These are phyloP conservation scores for Notodonta ziczac DNA, from an alignment of 2,888 invertebrate species.

Conservation along the genomic window DNA sequence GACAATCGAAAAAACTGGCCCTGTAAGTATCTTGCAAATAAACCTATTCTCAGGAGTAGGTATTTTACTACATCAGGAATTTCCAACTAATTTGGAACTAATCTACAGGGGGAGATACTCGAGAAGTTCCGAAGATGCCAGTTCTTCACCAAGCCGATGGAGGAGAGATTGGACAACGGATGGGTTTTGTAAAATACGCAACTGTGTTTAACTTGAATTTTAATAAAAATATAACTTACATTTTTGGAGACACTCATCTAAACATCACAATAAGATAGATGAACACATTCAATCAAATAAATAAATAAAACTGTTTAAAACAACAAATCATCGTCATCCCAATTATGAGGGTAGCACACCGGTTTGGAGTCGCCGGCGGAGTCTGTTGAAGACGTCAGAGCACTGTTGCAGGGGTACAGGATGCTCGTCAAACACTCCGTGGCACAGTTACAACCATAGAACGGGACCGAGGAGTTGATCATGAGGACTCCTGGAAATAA, in stretches of 20 bases:
- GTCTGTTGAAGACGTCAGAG: constrained; percentile 48
- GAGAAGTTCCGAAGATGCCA: constrained; percentile 77
- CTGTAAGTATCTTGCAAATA: constrained; percentile 52
- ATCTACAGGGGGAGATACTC: constrained; percentile 74
- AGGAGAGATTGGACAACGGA: constrained; percentile 73
- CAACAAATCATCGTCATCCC: constrained; percentile 76
- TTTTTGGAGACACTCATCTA: background rate
- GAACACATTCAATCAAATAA: background rate
- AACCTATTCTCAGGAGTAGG: too few species aligned
- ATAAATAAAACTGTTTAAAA: constrained; percentile 51
- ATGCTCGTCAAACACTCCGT: constrained; percentile 52
- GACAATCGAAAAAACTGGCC: constrained; percentile 65
- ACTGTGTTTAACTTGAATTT: background rate
- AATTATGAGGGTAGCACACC: constrained; percentile 64
- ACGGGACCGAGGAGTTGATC: constrained; percentile 19
- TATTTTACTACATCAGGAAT: too few species aligned
- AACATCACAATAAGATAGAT: background rate
- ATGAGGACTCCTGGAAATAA: constrained; percentile 17
- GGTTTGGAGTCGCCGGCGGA: constrained; percentile 65
- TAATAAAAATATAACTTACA: constrained; percentile 1
- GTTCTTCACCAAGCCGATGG: constrained; percentile 77
- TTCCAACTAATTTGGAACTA: background rate
- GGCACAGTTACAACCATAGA: constrained; percentile 39
- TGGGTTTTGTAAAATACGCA: constrained; percentile 66
- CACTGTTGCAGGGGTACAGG: constrained; percentile 42